Evolutionary conservation across 2,888 invertebrate species (phyloP), one percentile per base, ranked within the genome.

Genomic region (Siphonodentalium dalli): DNA sequence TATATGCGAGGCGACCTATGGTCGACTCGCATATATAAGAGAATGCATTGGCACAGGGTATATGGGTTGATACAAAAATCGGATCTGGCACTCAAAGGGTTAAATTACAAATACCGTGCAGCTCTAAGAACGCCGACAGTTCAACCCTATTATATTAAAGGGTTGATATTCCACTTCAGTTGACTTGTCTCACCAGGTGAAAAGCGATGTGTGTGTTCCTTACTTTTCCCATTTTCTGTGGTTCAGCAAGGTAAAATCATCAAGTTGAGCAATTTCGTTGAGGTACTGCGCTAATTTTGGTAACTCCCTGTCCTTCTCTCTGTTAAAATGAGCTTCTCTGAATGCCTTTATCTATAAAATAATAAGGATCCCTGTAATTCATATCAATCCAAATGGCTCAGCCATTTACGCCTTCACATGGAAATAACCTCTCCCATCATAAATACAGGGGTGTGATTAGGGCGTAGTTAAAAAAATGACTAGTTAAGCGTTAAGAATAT

Each of bases 161-260:
- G n/a, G 33, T 8, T n/a, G 33, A n/a, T 33, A 18, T 34, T n/a
- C 6, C 33, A 15, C 33, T 33, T 34, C 15, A 11, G 18, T 8
- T n/a, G 1, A n/a, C 9, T 20, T 7, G 7, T 20, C 9, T 20
- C 13, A 20, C 5, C 38, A 18, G 35, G 24, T 37, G 13, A 15
- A 6, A 26, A 4, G 26, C 11, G n/a, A 18, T 11, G 3, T 3
- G 37, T 35, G 2, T 20, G 28, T 27, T 15, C 59, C 68, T 62
- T 66, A 83, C 80, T 73, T 81, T 81, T 95, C 93, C 97, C 97
- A 97, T 71, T 92, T 89, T 70, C 88, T 88, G 80, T 98, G 97
- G 75, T 96, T 92, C 0, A 97, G 84, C 2, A 84, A 84, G 47
- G 90, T 87, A 68, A 96, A 92, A 76, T 96, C 94, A 21, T 90